These are phyloP conservation scores for Drosophila sechellia DNA, from an alignment of 1,140 invertebrate genomes.

Conservation along the genomic window DNA sequence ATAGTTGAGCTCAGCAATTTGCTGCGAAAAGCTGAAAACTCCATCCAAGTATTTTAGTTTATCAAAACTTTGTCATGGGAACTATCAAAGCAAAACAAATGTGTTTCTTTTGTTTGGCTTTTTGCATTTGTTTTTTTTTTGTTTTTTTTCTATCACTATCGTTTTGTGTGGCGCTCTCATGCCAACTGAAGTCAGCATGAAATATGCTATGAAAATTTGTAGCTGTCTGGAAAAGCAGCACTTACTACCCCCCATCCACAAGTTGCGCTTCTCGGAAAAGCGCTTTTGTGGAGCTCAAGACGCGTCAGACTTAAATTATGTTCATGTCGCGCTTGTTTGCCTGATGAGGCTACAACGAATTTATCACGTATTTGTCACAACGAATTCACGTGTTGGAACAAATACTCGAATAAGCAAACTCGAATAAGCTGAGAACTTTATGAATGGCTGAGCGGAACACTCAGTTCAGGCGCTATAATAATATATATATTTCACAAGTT, in stretches of 20 bases:
- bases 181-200: constrained; percentile 14
- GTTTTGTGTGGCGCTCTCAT: constrained; percentile 3
- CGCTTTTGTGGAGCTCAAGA: constrained; percentile 17
- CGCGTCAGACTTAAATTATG: constrained; percentile 12
- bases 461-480: constrained; percentile 12
- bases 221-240: constrained; percentile 16
- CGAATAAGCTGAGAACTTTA: constrained; percentile 31
- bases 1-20: constrained; percentile 11
- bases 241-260: not conserved
- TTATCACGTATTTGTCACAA: constrained; percentile 47
- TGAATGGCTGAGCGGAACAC: constrained; percentile 21
- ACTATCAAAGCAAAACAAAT: constrained; percentile 38
- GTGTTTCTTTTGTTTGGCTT: constrained; percentile 8
- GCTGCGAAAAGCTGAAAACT: constrained; percentile 22
- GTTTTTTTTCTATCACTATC: not conserved
- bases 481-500: constrained; percentile 2
- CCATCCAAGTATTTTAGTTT: not conserved
- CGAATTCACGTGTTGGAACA: constrained; percentile 47
- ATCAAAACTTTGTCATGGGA: constrained; percentile 22
- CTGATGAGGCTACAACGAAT: constrained; percentile 35
- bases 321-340: constrained; percentile 39
- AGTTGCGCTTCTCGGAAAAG: constrained; percentile 1
- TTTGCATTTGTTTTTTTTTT: not conserved
- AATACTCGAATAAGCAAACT: constrained; percentile 19
- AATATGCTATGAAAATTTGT: constrained; percentile 32